These are phyloP conservation scores for Crambe crambe DNA, from an alignment of 37 sponge, comb jelly and placozoan genomes.

Conservation along the genomic window DNA sequence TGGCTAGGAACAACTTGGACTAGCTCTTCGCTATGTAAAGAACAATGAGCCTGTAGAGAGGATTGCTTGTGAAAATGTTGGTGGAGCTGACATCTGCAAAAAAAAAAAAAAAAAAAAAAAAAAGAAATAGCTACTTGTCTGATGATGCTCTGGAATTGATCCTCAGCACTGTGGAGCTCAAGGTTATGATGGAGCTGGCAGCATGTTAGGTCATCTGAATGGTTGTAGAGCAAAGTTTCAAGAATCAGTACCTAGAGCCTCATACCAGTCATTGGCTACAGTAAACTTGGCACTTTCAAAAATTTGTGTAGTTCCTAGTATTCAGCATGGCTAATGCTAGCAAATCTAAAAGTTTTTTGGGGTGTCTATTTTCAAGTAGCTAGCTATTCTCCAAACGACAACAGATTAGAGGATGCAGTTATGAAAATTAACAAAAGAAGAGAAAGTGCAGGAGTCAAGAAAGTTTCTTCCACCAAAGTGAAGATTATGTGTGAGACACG, in stretches of 20 bases:
- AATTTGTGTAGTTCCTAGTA: slow-evolving; percentile 22
- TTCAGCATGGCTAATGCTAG: slow-evolving; percentile 38
- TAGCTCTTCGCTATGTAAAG: slow-evolving; percentile 37
- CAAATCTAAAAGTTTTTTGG: slow-evolving; percentile 16
- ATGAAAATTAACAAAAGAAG: slow-evolving; percentile 1
- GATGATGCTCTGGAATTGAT: background rate
- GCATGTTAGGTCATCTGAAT: slow-evolving; percentile 14
- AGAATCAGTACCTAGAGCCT: background rate
- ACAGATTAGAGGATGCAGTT: slow-evolving; percentile 5
- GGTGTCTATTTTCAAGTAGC: slow-evolving; percentile 40
- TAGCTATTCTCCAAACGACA: slow-evolving; percentile 38
- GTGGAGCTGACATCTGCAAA: no score
- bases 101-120: background rate
- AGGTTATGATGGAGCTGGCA: slow-evolving; percentile 49
- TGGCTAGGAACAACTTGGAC: no score
- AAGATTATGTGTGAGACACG: slow-evolving; percentile 16
- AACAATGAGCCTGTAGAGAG: slow-evolving; percentile 20
- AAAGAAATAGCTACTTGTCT: background rate
- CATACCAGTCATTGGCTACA: slow-evolving; percentile 40
- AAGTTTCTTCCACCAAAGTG: background rate
- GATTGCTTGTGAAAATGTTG: slow-evolving; percentile 9
- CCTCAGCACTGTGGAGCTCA: slow-evolving; percentile 1
- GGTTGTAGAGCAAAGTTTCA: slow-evolving; percentile 13
- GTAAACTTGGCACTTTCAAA: slow-evolving; percentile 33
- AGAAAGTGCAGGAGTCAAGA: background rate